A percentile compares a stretch with the other conserved stretches of the same genome.
These are phyloP conservation scores for Leptinotarsa texana DNA, from an alignment of 1,140 invertebrate genomes.

Conservation along the genomic window DNA sequence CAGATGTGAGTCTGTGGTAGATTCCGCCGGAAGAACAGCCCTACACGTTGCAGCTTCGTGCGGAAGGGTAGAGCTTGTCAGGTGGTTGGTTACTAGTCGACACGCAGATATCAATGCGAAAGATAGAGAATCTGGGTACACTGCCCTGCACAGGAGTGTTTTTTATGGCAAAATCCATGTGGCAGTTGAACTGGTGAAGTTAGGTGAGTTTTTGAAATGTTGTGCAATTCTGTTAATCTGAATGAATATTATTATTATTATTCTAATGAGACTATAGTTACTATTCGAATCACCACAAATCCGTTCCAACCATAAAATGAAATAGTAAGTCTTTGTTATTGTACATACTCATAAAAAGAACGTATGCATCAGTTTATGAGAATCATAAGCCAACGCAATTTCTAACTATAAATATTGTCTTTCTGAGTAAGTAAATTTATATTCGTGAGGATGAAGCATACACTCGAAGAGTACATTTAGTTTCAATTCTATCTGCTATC, in stretches of 20 bases:
- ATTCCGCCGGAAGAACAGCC: constrained; percentile 65
- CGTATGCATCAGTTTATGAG: too few relatives aligned
- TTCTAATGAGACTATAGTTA: too few relatives aligned
- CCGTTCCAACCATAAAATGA: too few relatives aligned
- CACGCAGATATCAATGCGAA: constrained; percentile 64
- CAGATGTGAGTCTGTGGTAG: constrained; percentile 62
- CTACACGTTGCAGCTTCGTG: constrained; percentile 72
- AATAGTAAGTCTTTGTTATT: too few relatives aligned
- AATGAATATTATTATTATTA: neutral
- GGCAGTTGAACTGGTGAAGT: constrained; percentile 66
- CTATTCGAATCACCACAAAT: too few relatives aligned
- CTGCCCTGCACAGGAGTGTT: constrained; percentile 72
- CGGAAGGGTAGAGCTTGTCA: constrained; percentile 65
- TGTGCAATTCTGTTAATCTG: neutral
- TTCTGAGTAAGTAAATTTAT: too few relatives aligned
- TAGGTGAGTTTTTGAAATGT: constrained; percentile 50
- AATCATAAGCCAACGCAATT: too few relatives aligned
- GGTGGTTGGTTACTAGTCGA: constrained; percentile 68
- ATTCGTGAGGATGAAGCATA: too few relatives aligned
- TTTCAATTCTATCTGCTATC: too few relatives aligned
- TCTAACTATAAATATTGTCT: too few relatives aligned
- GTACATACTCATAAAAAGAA: too few relatives aligned
- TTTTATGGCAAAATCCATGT: constrained; percentile 75
- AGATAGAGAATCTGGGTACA: constrained; percentile 75
- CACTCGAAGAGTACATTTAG: too few relatives aligned